phyloP scores from a whole-genome alignment of 2,888 invertebrate species.

The Argyresthia albistria region DNA sequence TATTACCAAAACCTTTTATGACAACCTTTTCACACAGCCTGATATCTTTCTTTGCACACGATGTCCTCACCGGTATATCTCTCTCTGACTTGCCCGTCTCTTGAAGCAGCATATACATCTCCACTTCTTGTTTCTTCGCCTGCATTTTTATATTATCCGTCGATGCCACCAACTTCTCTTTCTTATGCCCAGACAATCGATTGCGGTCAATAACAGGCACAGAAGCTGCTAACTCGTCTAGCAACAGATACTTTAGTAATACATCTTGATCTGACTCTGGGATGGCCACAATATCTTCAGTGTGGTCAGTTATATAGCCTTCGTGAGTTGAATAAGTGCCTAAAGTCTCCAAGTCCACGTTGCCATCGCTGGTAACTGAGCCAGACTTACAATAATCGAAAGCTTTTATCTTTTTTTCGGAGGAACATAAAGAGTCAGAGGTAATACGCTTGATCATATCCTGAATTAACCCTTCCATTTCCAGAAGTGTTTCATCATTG shows the following conservation, averaged over 20 bases:
- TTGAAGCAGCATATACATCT: constrained; percentile 23
- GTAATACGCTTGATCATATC: constrained; percentile 51
- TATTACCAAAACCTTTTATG: constrained; percentile 13
- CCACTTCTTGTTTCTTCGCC: constrained; percentile 35
- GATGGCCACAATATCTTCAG: not conserved
- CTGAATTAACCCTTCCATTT: constrained; percentile 52
- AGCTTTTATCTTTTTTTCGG: constrained; percentile 17
- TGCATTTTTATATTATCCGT: constrained; percentile 40
- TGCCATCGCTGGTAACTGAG: not conserved
- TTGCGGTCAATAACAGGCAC: not conserved
- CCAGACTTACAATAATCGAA: not conserved
- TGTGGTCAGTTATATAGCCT: not conserved
- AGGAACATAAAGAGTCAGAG: constrained; percentile 23
- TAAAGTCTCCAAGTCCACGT: not conserved
- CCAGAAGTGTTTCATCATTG: constrained; percentile 28
- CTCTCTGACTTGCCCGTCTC: constrained; percentile 24
- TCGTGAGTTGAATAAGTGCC: not conserved
- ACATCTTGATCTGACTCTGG: not conserved
- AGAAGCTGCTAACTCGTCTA: not conserved
- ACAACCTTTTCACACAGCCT: constrained; percentile 30
- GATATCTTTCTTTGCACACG: constrained; percentile 48
- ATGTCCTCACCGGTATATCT: constrained; percentile 48
- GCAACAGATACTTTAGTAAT: not conserved
- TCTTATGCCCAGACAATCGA: not conserved
- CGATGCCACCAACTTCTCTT: constrained; percentile 27